Conservation (phyloP, 2,113 vertebrate species). For the Ochotona curzoniae region DNA sequence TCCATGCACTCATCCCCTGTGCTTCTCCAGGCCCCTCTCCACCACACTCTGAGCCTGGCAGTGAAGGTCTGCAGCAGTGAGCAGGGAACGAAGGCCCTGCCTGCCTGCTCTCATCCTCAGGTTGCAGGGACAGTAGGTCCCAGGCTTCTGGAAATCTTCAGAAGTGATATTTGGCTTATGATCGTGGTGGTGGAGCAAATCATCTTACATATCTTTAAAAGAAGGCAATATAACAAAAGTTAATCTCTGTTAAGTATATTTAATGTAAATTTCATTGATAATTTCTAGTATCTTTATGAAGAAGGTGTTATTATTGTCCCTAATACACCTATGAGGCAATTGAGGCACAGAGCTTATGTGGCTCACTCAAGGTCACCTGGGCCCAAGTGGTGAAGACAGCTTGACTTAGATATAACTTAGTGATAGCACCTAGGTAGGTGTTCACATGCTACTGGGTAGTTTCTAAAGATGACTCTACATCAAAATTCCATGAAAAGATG, state of each 20-base stretch:
- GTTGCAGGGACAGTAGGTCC: too few species aligned
- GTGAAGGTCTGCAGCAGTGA: background rate
- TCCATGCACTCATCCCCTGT: fast-evolving
- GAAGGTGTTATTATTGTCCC: background rate
- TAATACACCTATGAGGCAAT: background rate
- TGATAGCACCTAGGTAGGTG: fast-evolving
- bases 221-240: background rate
- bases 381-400: background rate
- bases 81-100: fast-evolving
- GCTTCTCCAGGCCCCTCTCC: background rate
- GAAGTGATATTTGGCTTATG: background rate
- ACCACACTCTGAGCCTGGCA: background rate
- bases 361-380: background rate
- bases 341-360: background rate
- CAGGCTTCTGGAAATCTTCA: background rate
- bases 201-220: background rate
- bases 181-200: background rate
- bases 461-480: background rate
- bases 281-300: background rate
- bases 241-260: background rate
- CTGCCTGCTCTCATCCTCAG: fast-evolving
- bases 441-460: fast-evolving
- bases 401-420: fast-evolving
- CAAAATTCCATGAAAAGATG: background rate
- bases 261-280: background rate